Base-by-base conservation (phyloP, 2,888 invertebrate species). In the Amphimallon solstitiale region DNA sequence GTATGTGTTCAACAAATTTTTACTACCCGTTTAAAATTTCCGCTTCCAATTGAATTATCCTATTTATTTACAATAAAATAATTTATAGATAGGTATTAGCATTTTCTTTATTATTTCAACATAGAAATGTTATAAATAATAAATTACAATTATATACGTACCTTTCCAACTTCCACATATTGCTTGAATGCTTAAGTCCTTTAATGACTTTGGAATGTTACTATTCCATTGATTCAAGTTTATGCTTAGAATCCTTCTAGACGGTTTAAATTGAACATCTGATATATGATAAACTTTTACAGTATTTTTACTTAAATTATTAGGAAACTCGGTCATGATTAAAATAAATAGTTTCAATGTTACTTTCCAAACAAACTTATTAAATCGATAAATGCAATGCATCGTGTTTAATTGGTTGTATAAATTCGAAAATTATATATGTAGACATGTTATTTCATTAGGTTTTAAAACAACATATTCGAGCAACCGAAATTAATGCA, bases 111-210 rank as follows among this genome's bases (percentile, higher is more conserved):
- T n/a, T n/a, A n/a, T n/a, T n/a, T n/a, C n/a, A n/a, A n/a, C n/a
- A n/a, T n/a, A n/a, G n/a, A n/a, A n/a, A n/a, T n/a, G n/a, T n/a
- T n/a, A n/a, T n/a, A n/a, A n/a, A n/a, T 45, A 6, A 7, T 49
- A n/a, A 15, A 35, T 10, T 46, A 12, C 19, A 54, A 29, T 68
- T 73, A n/a, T n/a, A n/a, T n/a, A n/a, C n/a, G n/a, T n/a, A 77
- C 77, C 73, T 74, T 68, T 35, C 77, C 77, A 79, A 64, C 77
- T 73, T 51, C 68, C 63, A 4, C 77, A 74, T 29, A 79, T 76
- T 21, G 71, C 46, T 66, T 76, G 70, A 1, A 79, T 65, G 63
- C 76, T 77, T 38, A 76, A 56, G 49, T 76, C 74, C 62, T 71
- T 74, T 43, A 79, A 68, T 10, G 64, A 71, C 64, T 74, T 72